Evolutionary conservation across 2,113 vertebrate genomes (phyloP), one percentile per base, ranked within the genome.

Genomic region (Rhabdornis inornatus): DNA sequence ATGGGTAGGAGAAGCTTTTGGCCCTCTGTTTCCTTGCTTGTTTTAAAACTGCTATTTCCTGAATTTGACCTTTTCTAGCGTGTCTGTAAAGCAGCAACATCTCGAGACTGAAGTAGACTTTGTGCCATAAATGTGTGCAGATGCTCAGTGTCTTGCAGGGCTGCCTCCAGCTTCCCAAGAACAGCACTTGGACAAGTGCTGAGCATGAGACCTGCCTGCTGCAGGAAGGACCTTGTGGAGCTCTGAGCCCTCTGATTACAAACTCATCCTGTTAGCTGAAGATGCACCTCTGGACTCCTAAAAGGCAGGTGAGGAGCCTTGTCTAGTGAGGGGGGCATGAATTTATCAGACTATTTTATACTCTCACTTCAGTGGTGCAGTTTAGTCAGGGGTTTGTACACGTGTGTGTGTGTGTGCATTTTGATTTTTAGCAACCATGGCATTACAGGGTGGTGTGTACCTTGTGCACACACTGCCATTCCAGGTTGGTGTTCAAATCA

Each of bases 131-230:
- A 25, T 6, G 9, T 16, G 45, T 91, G 60, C 82, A 95, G 95
- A 75, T 93, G 47, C 68, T 95, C n/a, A 72, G 72, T 82, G 53
- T 53, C 60, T 94, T 96, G 24, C 64, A 94, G 68, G 40, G 35
- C 37, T 90, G 56, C 18, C 56, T 77, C 15, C 47, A 68, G 37
- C 64, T 84, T 85, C 63, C 59, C 3, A 1, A 72, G 82, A 39
- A 9, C 33, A 63, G 71, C 39, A 4, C 33, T 85, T 2, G 3
- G n/a, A 49, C 2, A 9, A 65, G n/a, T 25, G 40, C 47, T 35
- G 55, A 83, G 79, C 19, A 22, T 8, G 56, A 74, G 79, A 69
- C 21, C 39, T 56, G 55, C 45, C 21, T 4, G 3, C 44, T 79
- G 59, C 61, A 53, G 28, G 49, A 27, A 49, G 69, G 45, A 71